Conservation (phyloP, 2,888 invertebrate genomes). For the Bruchidius siliquastri region DNA sequence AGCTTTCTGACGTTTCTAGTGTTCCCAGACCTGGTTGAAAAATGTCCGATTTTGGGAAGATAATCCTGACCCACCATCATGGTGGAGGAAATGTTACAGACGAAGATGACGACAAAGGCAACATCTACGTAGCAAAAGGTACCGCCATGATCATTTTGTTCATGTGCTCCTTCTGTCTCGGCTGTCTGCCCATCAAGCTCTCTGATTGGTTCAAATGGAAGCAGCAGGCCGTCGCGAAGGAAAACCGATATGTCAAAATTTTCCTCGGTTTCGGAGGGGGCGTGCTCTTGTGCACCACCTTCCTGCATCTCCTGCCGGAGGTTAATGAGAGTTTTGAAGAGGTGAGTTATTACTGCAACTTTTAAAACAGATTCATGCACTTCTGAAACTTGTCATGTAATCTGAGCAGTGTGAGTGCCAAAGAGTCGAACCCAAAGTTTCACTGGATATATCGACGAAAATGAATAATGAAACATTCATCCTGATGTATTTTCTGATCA, state of each 20-base stretch:
- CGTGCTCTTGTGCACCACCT: constrained; percentile 75
- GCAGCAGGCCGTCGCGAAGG: constrained; percentile 47
- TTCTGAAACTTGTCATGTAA: too few species aligned
- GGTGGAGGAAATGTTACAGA: background rate
- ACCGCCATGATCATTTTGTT: constrained; percentile 77
- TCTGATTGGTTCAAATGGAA: constrained; percentile 58
- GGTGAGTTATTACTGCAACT: constrained; percentile 47
- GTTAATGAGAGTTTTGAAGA: constrained; percentile 64
- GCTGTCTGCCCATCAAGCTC: constrained; percentile 67
- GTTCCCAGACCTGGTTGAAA: background rate
- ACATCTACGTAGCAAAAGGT: constrained; percentile 59
- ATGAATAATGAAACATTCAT: too few species aligned
- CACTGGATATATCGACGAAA: too few species aligned
- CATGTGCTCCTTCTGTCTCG: constrained; percentile 68
- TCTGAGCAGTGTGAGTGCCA: too few species aligned
- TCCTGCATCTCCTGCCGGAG: constrained; percentile 77
- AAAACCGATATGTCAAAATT: constrained; percentile 54
- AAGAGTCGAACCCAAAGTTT: too few species aligned
- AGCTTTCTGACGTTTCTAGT: background rate
- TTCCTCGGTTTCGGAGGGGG: constrained; percentile 79
- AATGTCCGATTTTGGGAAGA: background rate
- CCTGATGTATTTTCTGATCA: too few species aligned
- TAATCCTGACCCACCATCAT: background rate
- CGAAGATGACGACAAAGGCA: constrained; percentile 13
- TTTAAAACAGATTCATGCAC: too few species aligned